These are phyloP conservation scores for Embiotoca jacksoni DNA, from an alignment of 2,113 vertebrate species.

Conservation along the genomic window DNA sequence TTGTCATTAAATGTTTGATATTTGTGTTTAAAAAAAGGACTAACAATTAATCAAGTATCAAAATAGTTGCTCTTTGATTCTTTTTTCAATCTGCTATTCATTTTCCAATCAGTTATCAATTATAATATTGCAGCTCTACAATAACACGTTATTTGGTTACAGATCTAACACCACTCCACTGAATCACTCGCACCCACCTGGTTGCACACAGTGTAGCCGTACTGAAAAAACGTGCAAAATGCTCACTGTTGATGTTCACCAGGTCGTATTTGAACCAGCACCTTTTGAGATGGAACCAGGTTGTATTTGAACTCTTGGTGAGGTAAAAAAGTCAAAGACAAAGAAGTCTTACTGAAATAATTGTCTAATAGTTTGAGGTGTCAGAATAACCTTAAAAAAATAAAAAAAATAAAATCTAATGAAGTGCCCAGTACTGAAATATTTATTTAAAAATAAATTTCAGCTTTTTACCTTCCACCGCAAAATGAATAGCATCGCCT, in stretches of 20 bases:
- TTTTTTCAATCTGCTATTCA: no score
- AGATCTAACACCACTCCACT: background rate
- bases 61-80: no score
- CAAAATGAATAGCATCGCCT: constrained; percentile 57
- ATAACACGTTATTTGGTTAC: background rate
- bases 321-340: background rate
- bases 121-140: background rate
- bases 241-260: constrained; percentile 66
- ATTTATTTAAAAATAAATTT: no score
- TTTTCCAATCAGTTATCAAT: no score
- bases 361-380: background rate
- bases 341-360: background rate
- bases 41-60: no score
- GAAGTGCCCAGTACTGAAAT: no score
- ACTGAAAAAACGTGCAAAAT: constrained; percentile 57
- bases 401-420: no score
- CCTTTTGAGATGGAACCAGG: constrained; percentile 4
- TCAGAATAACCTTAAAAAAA: background rate
- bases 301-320: constrained; percentile 54
- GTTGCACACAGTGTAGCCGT: constrained; percentile 37
- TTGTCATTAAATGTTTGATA: no score
- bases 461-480: constrained; percentile 35
- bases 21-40: no score
- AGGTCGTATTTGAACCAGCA: constrained; percentile 28
- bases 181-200: constrained; percentile 36